Base-by-base conservation (phyloP, 2,113 vertebrate genomes). In the Anoplopoma fimbria region DNA sequence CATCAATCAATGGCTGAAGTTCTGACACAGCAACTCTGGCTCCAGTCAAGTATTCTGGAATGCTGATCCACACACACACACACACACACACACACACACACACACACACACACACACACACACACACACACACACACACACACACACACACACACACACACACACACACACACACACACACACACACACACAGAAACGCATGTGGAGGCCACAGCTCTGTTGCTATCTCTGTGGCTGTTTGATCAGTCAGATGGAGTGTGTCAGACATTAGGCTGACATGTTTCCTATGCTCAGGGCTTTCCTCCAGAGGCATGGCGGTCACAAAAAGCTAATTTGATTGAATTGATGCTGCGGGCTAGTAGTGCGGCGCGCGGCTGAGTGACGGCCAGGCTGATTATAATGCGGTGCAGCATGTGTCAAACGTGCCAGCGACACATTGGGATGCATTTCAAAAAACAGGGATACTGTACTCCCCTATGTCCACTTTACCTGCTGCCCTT, bases 1-100 rank as follows among this genome's bases (percentile, higher is more conserved):
- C 83, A 92, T 93, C 87, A 80, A 91, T 95, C 93, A 94, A 86
- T 88, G 73, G 78, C 45, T 58, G 76, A 90, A 82, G 21, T 69
- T 90, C 90, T 92, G 77, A 91, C 69, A 21, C 84, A 87, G 86
- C 93, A 89, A 75, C 80, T 81, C 40, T 57, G 27, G 69, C 58
- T 76, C 58, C 70, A 75, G 62, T 60, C 60, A 13, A 79, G 87
- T 71, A 57, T 85, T 70, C 72, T 69, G 49, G 75, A 12, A 60
- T 51, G 85, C 70, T 85, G 85, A 80, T 88, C 47, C 1, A 49
- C 38, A 79, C 79, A 15, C 51, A 47, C 74, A 29, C 72, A 31
- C 61, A 49, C 64, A 17, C 69, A 7, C 61, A 42, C 69, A 33
- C 69, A 40, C n/a, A n/a, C n/a, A 27, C 47, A 9, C 19, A 2